These are phyloP conservation scores for Prenolepis imparis DNA, from an alignment of 2,888 invertebrate genomes.

Conservation along the genomic window DNA sequence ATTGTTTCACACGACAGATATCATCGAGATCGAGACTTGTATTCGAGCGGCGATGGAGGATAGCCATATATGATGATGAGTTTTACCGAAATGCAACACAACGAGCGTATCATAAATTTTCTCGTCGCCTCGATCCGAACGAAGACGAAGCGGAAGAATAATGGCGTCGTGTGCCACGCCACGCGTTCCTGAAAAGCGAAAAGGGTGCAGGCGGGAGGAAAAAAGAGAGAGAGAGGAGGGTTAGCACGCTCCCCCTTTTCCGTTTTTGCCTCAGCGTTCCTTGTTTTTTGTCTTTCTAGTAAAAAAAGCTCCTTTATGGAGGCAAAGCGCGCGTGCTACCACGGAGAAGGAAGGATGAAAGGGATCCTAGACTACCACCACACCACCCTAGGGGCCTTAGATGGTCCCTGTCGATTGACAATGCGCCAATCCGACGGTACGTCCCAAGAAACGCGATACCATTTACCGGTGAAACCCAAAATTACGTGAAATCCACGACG, in stretches of 20 bases:
- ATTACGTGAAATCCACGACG: conserved; percentile 78
- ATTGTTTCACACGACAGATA: not conserved
- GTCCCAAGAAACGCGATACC: conserved; percentile 82
- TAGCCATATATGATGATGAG: conserved; percentile 31
- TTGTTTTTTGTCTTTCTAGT: conserved; percentile 74
- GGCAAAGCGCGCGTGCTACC: conserved; percentile 74
- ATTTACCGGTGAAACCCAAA: conserved; percentile 81
- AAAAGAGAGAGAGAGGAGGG: conserved; percentile 47
- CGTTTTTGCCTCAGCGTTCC: conserved; percentile 65
- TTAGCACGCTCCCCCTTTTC: conserved; percentile 62
- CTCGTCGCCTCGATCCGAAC: conserved; percentile 5
- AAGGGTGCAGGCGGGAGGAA: conserved; percentile 52
- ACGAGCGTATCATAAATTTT: conserved; percentile 73
- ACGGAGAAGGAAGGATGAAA: conserved; percentile 74
- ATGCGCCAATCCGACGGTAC: conserved; percentile 74
- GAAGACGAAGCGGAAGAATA: conserved; percentile 68
- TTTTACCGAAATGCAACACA: conserved; percentile 63
- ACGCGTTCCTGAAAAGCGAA: conserved; percentile 74
- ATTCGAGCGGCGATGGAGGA: conserved; percentile 48
- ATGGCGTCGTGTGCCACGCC: conserved; percentile 79
- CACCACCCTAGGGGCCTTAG: conserved; percentile 68
- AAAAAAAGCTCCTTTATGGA: conserved; percentile 74
- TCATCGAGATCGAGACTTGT: conserved; percentile 17
- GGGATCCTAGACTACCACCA: conserved; percentile 73
- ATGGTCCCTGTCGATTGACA: conserved; percentile 74